Conservation (phyloP, 92 coral and sea anemone species). For the Parazoanthus darwini region DNA sequence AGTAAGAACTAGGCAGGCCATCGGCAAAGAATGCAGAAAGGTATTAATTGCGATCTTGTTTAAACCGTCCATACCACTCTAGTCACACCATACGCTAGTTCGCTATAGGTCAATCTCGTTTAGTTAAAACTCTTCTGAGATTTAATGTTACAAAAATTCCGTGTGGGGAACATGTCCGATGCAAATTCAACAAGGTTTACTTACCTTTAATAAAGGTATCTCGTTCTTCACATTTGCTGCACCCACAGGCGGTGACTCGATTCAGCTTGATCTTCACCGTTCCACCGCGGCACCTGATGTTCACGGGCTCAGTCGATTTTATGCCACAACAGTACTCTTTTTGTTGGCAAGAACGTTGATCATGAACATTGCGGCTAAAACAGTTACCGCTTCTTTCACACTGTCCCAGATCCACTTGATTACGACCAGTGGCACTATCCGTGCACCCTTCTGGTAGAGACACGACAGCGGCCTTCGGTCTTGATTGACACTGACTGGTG, state of each 20-base stretch:
- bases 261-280: neutral
- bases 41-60: too few species aligned
- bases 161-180: neutral
- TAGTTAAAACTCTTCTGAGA: too few species aligned
- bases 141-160: too few species aligned
- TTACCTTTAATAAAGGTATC: constrained; percentile 26
- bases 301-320: constrained; percentile 20
- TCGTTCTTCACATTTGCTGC: constrained; percentile 28
- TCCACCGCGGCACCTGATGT: neutral
- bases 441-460: constrained; percentile 10
- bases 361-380: constrained; percentile 22
- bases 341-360: constrained; percentile 39
- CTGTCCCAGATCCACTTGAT: constrained; percentile 16
- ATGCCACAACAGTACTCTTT: constrained; percentile 36
- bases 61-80: too few species aligned
- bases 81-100: too few species aligned
- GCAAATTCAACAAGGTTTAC: neutral
- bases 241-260: constrained; percentile 29
- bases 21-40: too few species aligned
- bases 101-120: too few species aligned
- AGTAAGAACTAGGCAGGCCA: too few species aligned
- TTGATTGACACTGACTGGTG: constrained; percentile 21
- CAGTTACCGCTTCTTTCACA: constrained; percentile 22
- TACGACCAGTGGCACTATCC: constrained; percentile 10
- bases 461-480: constrained; percentile 21